These are phyloP conservation scores for Stenolophus ochropezus DNA, from an alignment of 2,888 invertebrate species.

Conservation along the genomic window DNA sequence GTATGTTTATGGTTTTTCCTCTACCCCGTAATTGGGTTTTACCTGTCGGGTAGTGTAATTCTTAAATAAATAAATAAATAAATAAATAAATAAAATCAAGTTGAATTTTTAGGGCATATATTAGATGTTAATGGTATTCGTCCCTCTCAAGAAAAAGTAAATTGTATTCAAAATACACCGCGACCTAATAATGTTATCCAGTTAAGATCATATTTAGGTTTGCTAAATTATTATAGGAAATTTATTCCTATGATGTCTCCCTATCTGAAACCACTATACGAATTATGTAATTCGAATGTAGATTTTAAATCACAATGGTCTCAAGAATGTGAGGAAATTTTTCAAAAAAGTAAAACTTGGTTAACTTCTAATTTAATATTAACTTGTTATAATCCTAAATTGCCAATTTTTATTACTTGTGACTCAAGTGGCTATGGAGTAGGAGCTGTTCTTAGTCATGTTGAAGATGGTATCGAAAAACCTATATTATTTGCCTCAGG, in stretches of 20 bases:
- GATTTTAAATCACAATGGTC: background rate
- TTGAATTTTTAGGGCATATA: conserved; percentile 64
- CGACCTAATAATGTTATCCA: background rate
- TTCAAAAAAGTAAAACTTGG: background rate
- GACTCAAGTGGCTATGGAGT: background rate
- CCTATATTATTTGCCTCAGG: conserved; percentile 62
- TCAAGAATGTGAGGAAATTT: background rate
- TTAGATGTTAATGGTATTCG: conserved; percentile 58
- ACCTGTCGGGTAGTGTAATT: too few relatives aligned
- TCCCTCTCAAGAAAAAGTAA: conserved; percentile 5
- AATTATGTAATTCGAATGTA: background rate
- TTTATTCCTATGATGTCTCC: background rate
- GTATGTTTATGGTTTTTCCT: too few relatives aligned
- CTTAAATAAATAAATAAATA: too few relatives aligned
- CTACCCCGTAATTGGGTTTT: too few relatives aligned
- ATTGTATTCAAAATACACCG: conserved; percentile 28
- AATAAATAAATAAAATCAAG: too few relatives aligned
- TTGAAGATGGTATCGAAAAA: conserved; percentile 56
- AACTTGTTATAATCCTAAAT: background rate
- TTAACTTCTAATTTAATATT: background rate
- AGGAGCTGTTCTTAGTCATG: background rate
- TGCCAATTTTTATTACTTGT: background rate
- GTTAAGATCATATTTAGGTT: background rate
- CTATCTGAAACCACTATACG: background rate
- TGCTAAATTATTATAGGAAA: background rate